phyloP scores from a whole-genome alignment of 2,113 vertebrate genomes.

The Phocoena sinus region DNA sequence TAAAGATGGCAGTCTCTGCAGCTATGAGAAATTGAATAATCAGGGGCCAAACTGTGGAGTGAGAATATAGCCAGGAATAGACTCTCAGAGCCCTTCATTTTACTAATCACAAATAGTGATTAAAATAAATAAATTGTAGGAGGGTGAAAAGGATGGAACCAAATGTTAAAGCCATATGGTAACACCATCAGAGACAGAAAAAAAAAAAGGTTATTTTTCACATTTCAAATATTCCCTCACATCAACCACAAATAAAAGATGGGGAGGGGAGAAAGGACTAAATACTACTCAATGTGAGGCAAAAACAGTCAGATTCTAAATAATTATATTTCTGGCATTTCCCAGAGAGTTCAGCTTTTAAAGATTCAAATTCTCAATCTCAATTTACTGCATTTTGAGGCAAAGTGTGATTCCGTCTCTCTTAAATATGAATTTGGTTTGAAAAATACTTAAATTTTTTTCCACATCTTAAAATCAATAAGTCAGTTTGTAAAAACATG shows the following conservation, averaged over 20 bases:
- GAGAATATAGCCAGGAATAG: conserved; percentile 42
- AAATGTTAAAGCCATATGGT: conserved; percentile 66
- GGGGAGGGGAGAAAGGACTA: neutral
- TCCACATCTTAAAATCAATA: neutral
- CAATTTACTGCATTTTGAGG: neutral
- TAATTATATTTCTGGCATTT: neutral
- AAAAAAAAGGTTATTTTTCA: conserved; percentile 44
- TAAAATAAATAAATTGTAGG: conserved; percentile 72
- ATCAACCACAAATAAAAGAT: neutral
- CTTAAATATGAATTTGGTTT: neutral
- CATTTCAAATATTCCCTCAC: conserved; percentile 38
- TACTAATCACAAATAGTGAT: conserved; percentile 31
- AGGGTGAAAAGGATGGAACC: conserved; percentile 55
- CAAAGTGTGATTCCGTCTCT: neutral
- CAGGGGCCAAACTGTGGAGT: neutral
- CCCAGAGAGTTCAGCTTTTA: neutral
- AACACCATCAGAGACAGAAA: conserved; percentile 12
- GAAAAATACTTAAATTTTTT: neutral
- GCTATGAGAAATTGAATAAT: neutral
- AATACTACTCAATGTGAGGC: neutral
- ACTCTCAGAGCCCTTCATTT: neutral
- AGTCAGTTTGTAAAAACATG: neutral
- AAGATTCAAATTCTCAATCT: neutral
- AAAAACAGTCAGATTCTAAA: neutral
- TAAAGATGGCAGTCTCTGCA: conserved; percentile 27